Conservation (phyloP, 2,113 vertebrate species). For the Heliornis fulica region DNA sequence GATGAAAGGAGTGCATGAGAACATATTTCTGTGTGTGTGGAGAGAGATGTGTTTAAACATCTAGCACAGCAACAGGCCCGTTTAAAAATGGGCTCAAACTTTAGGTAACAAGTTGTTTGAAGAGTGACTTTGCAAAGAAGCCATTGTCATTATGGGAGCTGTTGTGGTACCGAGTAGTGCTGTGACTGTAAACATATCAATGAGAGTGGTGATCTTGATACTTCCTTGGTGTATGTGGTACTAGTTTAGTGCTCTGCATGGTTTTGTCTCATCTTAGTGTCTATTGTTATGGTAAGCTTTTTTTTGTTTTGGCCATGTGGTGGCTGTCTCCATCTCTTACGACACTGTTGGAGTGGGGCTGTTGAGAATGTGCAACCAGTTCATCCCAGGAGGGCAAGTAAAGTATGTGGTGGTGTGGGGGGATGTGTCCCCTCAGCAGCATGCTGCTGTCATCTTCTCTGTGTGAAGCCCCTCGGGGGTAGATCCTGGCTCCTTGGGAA, state of each 20-base stretch:
- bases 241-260: not conserved
- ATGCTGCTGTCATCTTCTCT: not conserved
- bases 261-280: not conserved
- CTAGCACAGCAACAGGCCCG: not conserved
- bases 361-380: not conserved
- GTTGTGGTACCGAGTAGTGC: not conserved
- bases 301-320: fast-evolving
- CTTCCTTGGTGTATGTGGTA: not conserved
- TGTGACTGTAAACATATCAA: not conserved
- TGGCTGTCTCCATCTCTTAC: not conserved
- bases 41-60: not conserved
- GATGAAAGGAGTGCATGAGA: not conserved
- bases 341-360: not conserved
- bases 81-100: not conserved
- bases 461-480: not conserved
- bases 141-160: not conserved
- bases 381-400: not conserved
- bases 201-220: not conserved
- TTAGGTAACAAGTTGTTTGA: not conserved
- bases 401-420: not conserved
- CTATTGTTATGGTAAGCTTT: not conserved
- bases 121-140: not conserved
- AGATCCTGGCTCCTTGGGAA: not conserved
- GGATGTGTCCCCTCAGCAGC: not conserved
- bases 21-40: not conserved